Evolutionary conservation across 1,140 invertebrate species (phyloP).

Genomic region (Drosophila azteca): DNA sequence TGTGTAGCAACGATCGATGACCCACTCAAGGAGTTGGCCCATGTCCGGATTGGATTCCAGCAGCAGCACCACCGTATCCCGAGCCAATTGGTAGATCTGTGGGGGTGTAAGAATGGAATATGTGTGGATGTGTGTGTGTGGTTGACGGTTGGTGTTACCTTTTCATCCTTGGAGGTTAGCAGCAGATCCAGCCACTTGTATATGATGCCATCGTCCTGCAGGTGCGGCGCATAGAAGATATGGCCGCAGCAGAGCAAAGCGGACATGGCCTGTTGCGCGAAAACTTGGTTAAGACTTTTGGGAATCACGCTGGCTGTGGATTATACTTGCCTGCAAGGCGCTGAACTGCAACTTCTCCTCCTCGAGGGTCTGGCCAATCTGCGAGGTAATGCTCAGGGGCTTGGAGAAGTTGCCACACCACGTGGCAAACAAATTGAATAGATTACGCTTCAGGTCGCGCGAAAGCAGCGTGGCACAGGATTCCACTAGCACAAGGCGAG

Average conservation of each 20-base stretch:
- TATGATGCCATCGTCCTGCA: conserved; percentile 95
- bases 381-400: conserved; percentile 83
- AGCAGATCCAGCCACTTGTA: conserved; percentile 97
- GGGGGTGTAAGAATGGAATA: neutral
- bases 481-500: conserved; percentile 88
- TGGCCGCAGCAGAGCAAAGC: conserved; percentile 97
- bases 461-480: conserved; percentile 93
- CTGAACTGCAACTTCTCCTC: conserved; percentile 88
- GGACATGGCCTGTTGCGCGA: conserved; percentile 92
- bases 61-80: conserved; percentile 96
- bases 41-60: conserved; percentile 98
- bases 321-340: conserved; percentile 88
- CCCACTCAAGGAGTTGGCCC: conserved; percentile 97
- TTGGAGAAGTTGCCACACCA: conserved; percentile 95
- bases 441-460: conserved; percentile 91
- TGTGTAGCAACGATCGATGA: conserved; percentile 98
- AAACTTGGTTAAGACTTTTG: conserved; percentile 1
- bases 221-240: conserved; percentile 93
- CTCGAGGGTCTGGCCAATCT: conserved; percentile 81
- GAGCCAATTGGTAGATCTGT: conserved; percentile 94
- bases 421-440: conserved; percentile 96
- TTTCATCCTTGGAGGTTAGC: conserved; percentile 93
- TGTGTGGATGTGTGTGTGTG: neutral
- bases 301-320: neutral
- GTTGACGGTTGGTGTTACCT: conserved; percentile 85